Evolutionary conservation across 2,113 vertebrate species (phyloP).

Genomic region (Neogobius melanostomus): DNA sequence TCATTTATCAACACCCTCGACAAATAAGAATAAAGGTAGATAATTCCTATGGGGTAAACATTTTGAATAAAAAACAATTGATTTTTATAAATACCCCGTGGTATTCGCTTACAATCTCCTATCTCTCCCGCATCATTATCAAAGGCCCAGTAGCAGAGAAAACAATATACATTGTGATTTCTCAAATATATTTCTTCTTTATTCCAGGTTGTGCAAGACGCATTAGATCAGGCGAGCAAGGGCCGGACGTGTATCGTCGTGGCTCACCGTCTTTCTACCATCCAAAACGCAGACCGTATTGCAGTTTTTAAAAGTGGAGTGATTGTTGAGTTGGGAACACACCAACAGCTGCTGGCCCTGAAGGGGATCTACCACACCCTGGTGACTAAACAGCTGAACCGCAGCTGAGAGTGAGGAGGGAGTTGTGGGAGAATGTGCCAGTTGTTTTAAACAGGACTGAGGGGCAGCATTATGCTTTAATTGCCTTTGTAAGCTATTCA

Average conservation of each 20-base stretch:
- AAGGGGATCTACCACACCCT: slow-evolving; percentile 85
- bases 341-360: slow-evolving; percentile 87
- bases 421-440: background rate
- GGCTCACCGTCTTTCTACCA: slow-evolving; percentile 91
- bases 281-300: slow-evolving; percentile 89
- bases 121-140: too few species aligned
- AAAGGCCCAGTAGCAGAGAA: background rate
- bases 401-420: slow-evolving; percentile 16
- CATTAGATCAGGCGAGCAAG: slow-evolving; percentile 86
- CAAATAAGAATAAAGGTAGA: too few species aligned
- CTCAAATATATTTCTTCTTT: background rate
- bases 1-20: too few species aligned
- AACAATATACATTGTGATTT: background rate
- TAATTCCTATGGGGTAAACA: too few species aligned
- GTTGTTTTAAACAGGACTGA: background rate
- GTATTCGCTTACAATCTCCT: too few species aligned
- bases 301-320: slow-evolving; percentile 84
- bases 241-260: slow-evolving; percentile 92
- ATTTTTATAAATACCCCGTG: too few species aligned
- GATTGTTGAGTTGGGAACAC: slow-evolving; percentile 85
- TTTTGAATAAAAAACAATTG: too few species aligned
- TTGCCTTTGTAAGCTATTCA: background rate
- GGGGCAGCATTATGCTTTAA: background rate
- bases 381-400: slow-evolving; percentile 81
- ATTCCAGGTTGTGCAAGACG: slow-evolving; percentile 89